phyloP scores from a whole-genome alignment of 2,888 invertebrate species.

The Camptogramma bilineatum region DNA sequence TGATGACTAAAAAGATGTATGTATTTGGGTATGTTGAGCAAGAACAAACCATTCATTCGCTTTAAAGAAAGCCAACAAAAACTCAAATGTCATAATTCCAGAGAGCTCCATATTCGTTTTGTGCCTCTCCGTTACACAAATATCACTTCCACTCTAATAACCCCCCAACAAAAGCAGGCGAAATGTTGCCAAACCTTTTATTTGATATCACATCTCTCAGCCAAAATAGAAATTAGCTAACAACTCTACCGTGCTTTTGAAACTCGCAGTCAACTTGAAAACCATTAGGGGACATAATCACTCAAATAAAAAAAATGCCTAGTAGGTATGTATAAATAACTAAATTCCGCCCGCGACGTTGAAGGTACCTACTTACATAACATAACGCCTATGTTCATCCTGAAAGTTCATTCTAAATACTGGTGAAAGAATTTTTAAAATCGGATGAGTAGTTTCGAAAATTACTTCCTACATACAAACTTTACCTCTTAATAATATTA shows the following conservation, averaged over 20 bases:
- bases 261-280: neutral
- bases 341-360: too few species aligned
- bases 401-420: too few species aligned
- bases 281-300: neutral
- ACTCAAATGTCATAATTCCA: constrained; percentile 1
- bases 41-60: neutral
- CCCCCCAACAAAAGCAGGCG: constrained; percentile 15
- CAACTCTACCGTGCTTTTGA: constrained; percentile 11
- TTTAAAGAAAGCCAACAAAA: neutral
- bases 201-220: constrained; percentile 26
- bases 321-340: too few species aligned
- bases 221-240: constrained; percentile 29
- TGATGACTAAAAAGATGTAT: too few species aligned
- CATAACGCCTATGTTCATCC: too few species aligned
- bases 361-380: too few species aligned
- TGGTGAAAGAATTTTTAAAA: too few species aligned
- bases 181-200: constrained; percentile 25
- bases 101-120: constrained; percentile 4
- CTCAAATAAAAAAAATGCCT: neutral
- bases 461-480: too few species aligned
- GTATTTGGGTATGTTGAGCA: too few species aligned
- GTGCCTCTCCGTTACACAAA: constrained; percentile 10
- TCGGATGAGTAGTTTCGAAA: too few species aligned
- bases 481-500: too few species aligned
- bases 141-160: constrained; percentile 26